Conservation (phyloP, 2,888 invertebrate species). For the Synanthedon vespiformis region DNA sequence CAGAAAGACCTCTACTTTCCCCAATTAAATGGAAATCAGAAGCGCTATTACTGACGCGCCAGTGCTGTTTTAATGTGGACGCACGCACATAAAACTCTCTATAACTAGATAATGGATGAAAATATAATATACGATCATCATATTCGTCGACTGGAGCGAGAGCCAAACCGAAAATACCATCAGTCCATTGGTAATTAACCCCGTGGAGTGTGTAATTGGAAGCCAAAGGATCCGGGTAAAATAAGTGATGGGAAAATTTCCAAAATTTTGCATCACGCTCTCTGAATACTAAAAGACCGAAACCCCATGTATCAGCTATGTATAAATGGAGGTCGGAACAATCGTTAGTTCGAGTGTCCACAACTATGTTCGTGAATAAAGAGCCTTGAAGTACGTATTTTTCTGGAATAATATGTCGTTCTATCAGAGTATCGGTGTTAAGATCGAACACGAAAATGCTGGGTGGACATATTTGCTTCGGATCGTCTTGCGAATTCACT, state of each 20-base stretch:
- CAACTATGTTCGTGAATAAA: constrained; percentile 75
- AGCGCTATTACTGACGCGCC: constrained; percentile 34
- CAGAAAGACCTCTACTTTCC: constrained; percentile 68
- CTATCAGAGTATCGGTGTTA: constrained; percentile 71
- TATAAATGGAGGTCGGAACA: constrained; percentile 77
- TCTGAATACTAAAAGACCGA: constrained; percentile 73
- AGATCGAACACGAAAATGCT: constrained; percentile 80
- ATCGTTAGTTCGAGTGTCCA: constrained; percentile 70
- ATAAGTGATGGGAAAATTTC: constrained; percentile 76
- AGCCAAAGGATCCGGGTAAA: constrained; percentile 79
- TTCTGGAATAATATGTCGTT: constrained; percentile 74
- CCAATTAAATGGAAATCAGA: constrained; percentile 44
- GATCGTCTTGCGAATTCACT: constrained; percentile 73
- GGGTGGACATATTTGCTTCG: constrained; percentile 79
- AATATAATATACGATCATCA: constrained; percentile 76
- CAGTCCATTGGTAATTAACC: constrained; percentile 84
- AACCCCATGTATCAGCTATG: constrained; percentile 78
- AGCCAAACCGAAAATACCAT: constrained; percentile 83
- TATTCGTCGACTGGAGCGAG: constrained; percentile 67
- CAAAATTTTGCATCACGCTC: constrained; percentile 71
- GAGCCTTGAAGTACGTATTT: constrained; percentile 76
- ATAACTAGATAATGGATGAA: constrained; percentile 86
- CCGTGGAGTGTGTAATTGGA: constrained; percentile 81
- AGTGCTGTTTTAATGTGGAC: constrained; percentile 73
- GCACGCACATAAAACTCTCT: constrained; percentile 81